phyloP scores from a whole-genome alignment of 2,888 invertebrate genomes.

The Apamea sordens region DNA sequence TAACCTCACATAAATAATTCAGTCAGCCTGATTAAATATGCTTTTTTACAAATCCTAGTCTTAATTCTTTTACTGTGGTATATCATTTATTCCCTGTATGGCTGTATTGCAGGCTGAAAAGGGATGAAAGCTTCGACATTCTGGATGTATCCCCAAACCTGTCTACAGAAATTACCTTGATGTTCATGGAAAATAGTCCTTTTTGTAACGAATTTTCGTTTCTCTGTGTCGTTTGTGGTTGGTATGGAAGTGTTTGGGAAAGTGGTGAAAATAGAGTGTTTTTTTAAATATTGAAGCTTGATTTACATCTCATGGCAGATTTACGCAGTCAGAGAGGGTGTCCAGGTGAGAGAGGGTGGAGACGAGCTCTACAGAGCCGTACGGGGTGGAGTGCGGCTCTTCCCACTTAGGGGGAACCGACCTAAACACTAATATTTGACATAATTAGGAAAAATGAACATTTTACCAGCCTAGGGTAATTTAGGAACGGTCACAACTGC shows the following conservation, averaged over 20 bases:
- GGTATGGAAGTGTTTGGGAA: too few relatives aligned
- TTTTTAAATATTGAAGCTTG: not conserved
- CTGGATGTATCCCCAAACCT: conserved; percentile 37
- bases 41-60: conserved; percentile 59
- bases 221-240: not conserved
- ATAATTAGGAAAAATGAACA: too few relatives aligned
- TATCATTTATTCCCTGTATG: conserved; percentile 63
- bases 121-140: conserved; percentile 40
- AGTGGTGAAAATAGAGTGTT: not conserved
- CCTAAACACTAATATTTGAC: not conserved
- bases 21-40: conserved; percentile 58
- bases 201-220: not conserved
- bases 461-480: too few relatives aligned
- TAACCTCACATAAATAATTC: conserved; percentile 54
- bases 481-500: too few relatives aligned
- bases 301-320: not conserved
- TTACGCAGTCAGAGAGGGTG: not conserved
- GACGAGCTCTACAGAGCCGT: not conserved
- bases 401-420: not conserved
- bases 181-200: conserved; percentile 15
- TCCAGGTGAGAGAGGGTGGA: too few relatives aligned
- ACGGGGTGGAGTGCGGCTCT: not conserved
- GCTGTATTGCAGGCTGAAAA: conserved; percentile 44
- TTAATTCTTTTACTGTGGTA: conserved; percentile 57
- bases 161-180: conserved; percentile 29